Base-by-base conservation (phyloP, 2,113 vertebrate genomes). In the Corvus hawaiiensis region DNA sequence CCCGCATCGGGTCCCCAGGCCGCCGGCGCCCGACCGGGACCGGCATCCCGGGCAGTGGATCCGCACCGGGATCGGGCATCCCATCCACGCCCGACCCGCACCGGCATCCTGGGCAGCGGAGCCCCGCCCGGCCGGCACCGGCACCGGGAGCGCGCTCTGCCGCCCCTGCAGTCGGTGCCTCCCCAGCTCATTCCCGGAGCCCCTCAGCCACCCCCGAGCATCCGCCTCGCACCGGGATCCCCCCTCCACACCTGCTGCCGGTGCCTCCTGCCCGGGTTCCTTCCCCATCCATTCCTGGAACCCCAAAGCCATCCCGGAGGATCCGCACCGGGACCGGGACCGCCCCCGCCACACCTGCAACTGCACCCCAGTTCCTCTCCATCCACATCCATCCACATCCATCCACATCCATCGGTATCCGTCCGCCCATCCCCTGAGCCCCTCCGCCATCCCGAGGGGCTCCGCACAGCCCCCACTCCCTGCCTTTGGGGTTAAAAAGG, bases 391-490 rank as follows among this genome's bases (percentile, higher is more conserved):
- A 27, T 52, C 49, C 23, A 27, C 27, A 52, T 39, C 39, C 39
- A 26, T 26, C 26, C 5, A 16, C n/a, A 61, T 61, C 35, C 59
- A 6, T 56, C 55, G 13, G 6, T 52, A 6, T 55, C 32, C 56
- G 3, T 39, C 54, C 61, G 1, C 22, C 77, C 54, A 1, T 3
- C 7, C 27, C 33, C 26, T 1, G 30, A 63, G 6, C 51, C 22
- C 37, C 56, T 12, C 54, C 20, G 26, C 14, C 30, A 17, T 5
- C 58, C 46, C 30, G 27, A 43, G 30, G 56, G 18, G 32, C 64
- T 66, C 72, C 1, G 3, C 48, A 2, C 26, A 10, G 12, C 39
- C 13, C 78, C 26, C 43, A 0, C 17, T 22, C 27, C 21, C 33
- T 26, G 61, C 13, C 10, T 37, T 51, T 4, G 39, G 48, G 27